Evolutionary conservation across 2,797 vertebrate species (phyloP).

Genomic region (Hippopotamyrus pictus): DNA sequence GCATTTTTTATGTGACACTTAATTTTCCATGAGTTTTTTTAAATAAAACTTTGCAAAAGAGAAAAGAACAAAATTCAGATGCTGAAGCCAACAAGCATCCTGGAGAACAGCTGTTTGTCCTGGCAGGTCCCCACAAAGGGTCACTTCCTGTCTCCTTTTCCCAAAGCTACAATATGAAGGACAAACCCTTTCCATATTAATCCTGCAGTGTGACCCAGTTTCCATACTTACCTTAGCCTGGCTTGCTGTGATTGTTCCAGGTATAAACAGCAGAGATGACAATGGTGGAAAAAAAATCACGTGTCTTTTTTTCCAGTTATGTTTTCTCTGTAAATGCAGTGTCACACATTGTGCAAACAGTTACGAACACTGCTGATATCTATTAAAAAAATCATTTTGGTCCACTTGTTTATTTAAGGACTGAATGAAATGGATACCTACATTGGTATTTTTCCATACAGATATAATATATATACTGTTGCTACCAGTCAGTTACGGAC

Average conservation of each 20-base stretch:
- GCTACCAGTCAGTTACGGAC: background rate
- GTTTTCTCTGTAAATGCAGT: background rate
- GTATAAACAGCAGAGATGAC: background rate
- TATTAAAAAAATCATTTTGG: background rate
- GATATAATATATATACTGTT: background rate
- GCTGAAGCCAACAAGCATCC: background rate
- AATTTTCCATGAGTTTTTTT: background rate
- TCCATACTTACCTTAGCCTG: background rate
- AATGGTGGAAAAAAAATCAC: background rate
- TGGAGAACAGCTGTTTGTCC: background rate
- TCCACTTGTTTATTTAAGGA: background rate
- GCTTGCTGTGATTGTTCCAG: background rate
- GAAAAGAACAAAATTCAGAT: background rate
- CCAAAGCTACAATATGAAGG: conserved; percentile 1
- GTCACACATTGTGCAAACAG: background rate
- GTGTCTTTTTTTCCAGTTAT: background rate
- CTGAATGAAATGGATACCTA: background rate
- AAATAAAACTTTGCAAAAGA: background rate
- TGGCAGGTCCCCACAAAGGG: background rate
- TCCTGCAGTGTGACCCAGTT: conserved; percentile 8
- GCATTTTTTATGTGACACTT: background rate
- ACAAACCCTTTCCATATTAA: background rate
- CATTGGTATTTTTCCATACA: background rate
- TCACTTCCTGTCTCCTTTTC: background rate
- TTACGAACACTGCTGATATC: background rate